These are phyloP conservation scores for Taurulus bubalis DNA, from an alignment of 2,113 vertebrate species.

Conservation along the genomic window DNA sequence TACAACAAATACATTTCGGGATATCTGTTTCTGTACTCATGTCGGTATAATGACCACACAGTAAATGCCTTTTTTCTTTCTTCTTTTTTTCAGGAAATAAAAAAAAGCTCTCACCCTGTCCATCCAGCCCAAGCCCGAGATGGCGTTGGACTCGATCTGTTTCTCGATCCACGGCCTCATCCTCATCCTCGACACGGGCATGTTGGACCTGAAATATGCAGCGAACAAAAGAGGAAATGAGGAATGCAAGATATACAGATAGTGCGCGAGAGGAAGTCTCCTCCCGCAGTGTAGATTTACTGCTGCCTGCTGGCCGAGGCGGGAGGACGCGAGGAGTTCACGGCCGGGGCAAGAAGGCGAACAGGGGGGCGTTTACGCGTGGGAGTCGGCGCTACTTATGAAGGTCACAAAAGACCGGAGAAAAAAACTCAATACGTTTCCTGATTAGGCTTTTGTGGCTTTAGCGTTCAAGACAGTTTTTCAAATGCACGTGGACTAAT, in stretches of 20 bases:
- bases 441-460: neutral
- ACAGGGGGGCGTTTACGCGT: conserved; percentile 13
- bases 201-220: conserved; percentile 73
- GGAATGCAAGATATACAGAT: neutral
- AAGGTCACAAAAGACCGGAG: neutral
- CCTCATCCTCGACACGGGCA: conserved; percentile 94
- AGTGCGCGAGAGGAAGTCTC: neutral
- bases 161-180: conserved; percentile 96
- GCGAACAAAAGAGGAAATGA: neutral
- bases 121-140: conserved; percentile 91
- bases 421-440: neutral
- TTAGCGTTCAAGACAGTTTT: neutral
- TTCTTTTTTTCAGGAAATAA: neutral
- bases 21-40: neutral
- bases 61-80: neutral
- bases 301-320: conserved; percentile 1
- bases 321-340: conserved; percentile 38
- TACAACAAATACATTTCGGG: neutral
- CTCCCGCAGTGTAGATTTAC: conserved; percentile 12
- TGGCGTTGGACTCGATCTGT: conserved; percentile 89
- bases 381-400: neutral
- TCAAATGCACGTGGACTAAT: neutral
- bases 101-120: conserved; percentile 86
- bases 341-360: neutral
- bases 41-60: neutral